Percentiles rank a stretch among this genome's conserved stretches.
Conservation (phyloP, 2,797 vertebrate species). For the Poeciliopsis paucimaculata region DNA sequence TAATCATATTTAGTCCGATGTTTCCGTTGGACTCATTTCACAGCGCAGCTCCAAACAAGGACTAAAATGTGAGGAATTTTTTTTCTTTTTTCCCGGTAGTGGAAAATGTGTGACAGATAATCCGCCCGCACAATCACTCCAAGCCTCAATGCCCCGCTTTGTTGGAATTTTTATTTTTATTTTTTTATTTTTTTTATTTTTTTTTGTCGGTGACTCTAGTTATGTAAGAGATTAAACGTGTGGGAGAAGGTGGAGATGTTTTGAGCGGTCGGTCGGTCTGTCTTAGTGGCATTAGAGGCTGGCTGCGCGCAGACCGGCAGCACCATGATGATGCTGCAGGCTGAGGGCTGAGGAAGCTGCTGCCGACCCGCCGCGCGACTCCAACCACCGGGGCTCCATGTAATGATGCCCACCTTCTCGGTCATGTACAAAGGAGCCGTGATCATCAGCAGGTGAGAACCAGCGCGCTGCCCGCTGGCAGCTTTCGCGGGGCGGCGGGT, state of each 20-base stretch:
- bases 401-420: slow-evolving; percentile 87
- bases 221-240: slow-evolving; percentile 72
- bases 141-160: background rate
- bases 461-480: background rate
- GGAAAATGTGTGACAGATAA: slow-evolving; percentile 4
- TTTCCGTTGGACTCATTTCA: background rate
- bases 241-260: slow-evolving; percentile 75
- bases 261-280: slow-evolving; percentile 45
- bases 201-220: slow-evolving; percentile 32
- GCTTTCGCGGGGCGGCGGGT: background rate
- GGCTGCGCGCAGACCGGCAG: slow-evolving; percentile 30
- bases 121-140: background rate
- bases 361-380: slow-evolving; percentile 14
- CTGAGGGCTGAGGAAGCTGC: slow-evolving; percentile 40
- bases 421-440: slow-evolving; percentile 90
- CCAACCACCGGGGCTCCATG: slow-evolving; percentile 43
- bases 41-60: background rate
- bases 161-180: background rate
- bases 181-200: accelerated
- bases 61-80: background rate
- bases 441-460: slow-evolving; percentile 89
- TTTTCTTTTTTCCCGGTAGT: too few relatives aligned
- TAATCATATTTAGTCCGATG: background rate
- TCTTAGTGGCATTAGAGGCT: slow-evolving; percentile 48
- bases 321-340: slow-evolving; percentile 68